A percentile compares a stretch with the other conserved stretches of the same genome.
Conservation (phyloP, 2,888 invertebrate species). For the Blera fallax region DNA sequence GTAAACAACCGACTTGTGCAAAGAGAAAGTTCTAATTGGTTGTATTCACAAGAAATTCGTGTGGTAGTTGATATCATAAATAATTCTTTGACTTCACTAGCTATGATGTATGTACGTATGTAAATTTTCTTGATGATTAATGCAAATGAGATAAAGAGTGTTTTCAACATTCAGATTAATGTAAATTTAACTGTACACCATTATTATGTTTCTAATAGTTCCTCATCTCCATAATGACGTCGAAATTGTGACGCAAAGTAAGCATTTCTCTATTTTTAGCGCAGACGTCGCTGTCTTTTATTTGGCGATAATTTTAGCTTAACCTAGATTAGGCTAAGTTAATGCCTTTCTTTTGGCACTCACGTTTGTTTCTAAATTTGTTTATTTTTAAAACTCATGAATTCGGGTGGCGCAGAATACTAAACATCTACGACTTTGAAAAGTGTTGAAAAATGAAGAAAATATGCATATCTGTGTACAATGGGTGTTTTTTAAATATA, state of each 20-base stretch:
- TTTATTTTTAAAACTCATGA: background rate
- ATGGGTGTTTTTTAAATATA: too few species aligned
- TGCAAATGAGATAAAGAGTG: background rate
- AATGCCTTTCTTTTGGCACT: background rate
- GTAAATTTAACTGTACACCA: background rate
- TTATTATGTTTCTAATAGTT: background rate
- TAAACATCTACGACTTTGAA: background rate
- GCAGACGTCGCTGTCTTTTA: background rate
- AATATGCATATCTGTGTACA: too few species aligned
- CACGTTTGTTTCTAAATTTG: background rate
- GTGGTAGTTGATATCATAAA: background rate
- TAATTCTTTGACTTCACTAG: background rate
- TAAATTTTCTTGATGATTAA: background rate
- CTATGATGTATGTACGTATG: background rate
- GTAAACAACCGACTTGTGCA: background rate
- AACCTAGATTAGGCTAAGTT: slow-evolving; percentile 27
- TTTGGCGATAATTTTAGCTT: slow-evolving; percentile 6
- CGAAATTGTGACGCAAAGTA: background rate
- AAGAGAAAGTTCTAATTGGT: slow-evolving; percentile 3
- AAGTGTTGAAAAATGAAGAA: background rate
- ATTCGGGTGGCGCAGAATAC: background rate
- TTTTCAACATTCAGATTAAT: background rate
- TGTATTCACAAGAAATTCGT: background rate
- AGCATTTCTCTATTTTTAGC: slow-evolving; percentile 2
- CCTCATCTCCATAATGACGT: slow-evolving; percentile 6